Percentiles rank a stretch among this genome's conserved stretches.
These are phyloP conservation scores for Tetramorium alpestre DNA, from an alignment of 1,140 invertebrate species.

Conservation along the genomic window DNA sequence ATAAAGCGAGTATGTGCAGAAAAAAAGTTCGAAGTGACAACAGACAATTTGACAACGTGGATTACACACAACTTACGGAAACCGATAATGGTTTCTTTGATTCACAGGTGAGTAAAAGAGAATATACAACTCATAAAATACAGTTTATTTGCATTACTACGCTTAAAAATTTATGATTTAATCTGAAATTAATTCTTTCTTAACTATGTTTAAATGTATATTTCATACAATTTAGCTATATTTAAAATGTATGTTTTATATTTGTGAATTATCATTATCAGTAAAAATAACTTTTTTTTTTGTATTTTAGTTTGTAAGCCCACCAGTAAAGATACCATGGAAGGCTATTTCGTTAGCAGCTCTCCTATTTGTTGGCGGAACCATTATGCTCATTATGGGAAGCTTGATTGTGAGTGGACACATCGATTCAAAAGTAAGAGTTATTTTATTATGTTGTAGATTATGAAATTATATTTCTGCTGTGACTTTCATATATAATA, in stretches of 20 bases:
- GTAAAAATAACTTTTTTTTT: background rate
- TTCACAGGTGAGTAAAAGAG: conserved; percentile 87
- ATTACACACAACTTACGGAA: conserved; percentile 89
- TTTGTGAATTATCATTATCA: background rate
- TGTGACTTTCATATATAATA: conserved; percentile 11
- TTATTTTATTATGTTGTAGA: conserved; percentile 7
- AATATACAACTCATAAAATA: background rate
- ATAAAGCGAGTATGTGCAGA: conserved; percentile 87
- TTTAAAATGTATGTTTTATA: background rate
- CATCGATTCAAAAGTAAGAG: conserved; percentile 90
- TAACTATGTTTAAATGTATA: background rate
- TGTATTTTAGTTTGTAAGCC: conserved; percentile 86
- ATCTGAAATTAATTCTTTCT: background rate
- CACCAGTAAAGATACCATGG: conserved; percentile 90
- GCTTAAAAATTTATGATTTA: background rate
- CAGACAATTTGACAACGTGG: conserved; percentile 87
- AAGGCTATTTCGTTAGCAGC: conserved; percentile 92
- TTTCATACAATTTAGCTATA: background rate
- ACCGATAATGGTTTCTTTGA: conserved; percentile 91
- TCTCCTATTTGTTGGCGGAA: conserved; percentile 91
- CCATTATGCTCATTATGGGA: conserved; percentile 90
- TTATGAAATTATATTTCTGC: conserved; percentile 1
- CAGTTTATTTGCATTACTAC: background rate
- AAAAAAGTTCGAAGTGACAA: conserved; percentile 84
- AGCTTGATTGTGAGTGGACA: conserved; percentile 92